Percentiles rank a stretch among this genome's conserved stretches.
Conservation (phyloP, 92 coral and sea anemone genomes). For the Ricordea florida region DNA sequence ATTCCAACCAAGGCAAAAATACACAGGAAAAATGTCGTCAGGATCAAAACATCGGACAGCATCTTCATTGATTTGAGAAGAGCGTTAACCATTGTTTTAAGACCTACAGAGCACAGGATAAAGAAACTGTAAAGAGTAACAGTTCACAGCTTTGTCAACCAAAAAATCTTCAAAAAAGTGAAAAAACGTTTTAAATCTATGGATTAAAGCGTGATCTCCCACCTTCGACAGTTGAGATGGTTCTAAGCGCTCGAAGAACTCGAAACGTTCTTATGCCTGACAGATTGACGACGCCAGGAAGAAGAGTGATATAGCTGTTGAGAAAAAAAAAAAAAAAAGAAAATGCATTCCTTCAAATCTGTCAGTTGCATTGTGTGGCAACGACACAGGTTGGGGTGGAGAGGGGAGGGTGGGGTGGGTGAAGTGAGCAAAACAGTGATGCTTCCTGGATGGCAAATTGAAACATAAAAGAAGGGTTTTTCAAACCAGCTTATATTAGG, state of each 20-base stretch:
- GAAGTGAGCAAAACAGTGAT: too few species aligned
- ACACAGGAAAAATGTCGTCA: constrained; percentile 89
- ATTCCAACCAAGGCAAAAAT: constrained; percentile 94
- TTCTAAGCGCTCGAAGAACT: constrained; percentile 93
- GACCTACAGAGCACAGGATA: constrained; percentile 52
- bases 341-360: too few species aligned
- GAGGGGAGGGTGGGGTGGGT: too few species aligned
- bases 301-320: constrained; percentile 85
- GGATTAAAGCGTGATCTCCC: not conserved
- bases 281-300: constrained; percentile 89
- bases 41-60: constrained; percentile 87
- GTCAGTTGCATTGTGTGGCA: not conserved
- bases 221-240: constrained; percentile 98
- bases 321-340: not conserved
- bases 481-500: too few species aligned
- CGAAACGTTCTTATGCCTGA: constrained; percentile 95
- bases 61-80: constrained; percentile 92
- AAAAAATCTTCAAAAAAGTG: too few species aligned
- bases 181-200: not conserved
- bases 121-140: not conserved
- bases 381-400: not conserved
- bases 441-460: too few species aligned
- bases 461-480: too few species aligned
- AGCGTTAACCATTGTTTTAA: constrained; percentile 96
- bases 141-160: not conserved